Evolutionary conservation across 1,140 invertebrate genomes (phyloP).

Genomic region (Zelostemma sp.): DNA sequence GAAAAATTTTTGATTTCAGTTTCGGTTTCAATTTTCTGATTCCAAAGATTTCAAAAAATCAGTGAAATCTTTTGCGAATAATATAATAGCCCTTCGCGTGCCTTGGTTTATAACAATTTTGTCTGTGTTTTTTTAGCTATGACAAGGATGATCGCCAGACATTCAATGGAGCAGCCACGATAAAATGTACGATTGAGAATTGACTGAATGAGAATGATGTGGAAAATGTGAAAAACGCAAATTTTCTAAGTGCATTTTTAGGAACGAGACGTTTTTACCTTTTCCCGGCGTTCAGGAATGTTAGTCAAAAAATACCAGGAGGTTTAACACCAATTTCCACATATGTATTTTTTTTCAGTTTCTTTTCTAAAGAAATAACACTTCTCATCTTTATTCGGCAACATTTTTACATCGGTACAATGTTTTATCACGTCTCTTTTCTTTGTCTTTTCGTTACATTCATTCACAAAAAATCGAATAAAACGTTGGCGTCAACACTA

Average conservation of each 20-base stretch:
- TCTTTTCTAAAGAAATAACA: conserved; percentile 40
- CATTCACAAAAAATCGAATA: conserved; percentile 46
- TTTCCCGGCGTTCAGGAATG: conserved; percentile 39
- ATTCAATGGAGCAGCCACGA: conserved; percentile 36
- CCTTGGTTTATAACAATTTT: too few species aligned
- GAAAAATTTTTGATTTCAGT: too few species aligned
- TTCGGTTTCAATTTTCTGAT: too few species aligned
- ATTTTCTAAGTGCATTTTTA: conserved; percentile 46
- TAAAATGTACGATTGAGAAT: conserved; percentile 43
- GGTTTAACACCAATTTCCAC: conserved; percentile 41
- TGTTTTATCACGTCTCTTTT: conserved; percentile 13
- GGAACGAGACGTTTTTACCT: conserved; percentile 43
- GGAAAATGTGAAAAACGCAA: conserved; percentile 47
- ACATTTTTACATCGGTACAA: conserved; percentile 39
- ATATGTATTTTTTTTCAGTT: conserved; percentile 4
- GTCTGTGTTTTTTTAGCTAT: too few species aligned
- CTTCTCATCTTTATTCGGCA: conserved; percentile 41
- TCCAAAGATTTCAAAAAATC: too few species aligned
- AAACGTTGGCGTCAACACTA: conserved; percentile 46
- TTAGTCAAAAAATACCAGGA: conserved; percentile 38
- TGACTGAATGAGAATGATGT: conserved; percentile 49
- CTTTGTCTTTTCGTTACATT: conserved; percentile 29
- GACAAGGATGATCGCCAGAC: conserved; percentile 34
- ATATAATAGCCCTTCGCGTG: too few species aligned
- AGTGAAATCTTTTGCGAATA: too few species aligned